These are phyloP conservation scores for Lota lota DNA, from an alignment of 2,113 vertebrate species.

Conservation along the genomic window DNA sequence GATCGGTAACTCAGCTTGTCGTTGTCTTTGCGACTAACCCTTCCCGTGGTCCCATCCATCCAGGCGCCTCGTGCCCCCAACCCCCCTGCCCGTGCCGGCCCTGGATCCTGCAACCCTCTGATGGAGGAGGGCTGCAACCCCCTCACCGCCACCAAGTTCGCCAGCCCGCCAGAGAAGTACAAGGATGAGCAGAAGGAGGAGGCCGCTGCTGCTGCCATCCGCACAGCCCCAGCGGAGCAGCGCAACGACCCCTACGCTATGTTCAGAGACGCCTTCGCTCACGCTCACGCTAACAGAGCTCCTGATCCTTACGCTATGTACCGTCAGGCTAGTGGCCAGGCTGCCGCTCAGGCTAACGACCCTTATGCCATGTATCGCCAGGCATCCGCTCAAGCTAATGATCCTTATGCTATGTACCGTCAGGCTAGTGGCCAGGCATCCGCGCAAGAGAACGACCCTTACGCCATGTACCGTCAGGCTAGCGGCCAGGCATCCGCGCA, in stretches of 20 bases:
- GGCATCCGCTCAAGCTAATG: not conserved
- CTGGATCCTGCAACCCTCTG: constrained; percentile 74
- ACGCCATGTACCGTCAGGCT: constrained; percentile 11
- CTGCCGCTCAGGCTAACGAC: not conserved
- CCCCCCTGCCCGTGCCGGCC: constrained; percentile 37
- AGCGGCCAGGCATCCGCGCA: constrained; percentile 8
- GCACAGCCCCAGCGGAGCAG: constrained; percentile 39
- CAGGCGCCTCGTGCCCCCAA: constrained; percentile 48
- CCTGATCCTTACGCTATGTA: constrained; percentile 42
- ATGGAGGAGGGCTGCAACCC: constrained; percentile 76
- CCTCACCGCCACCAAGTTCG: constrained; percentile 58
- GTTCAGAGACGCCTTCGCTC: constrained; percentile 53
- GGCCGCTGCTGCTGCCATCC: constrained; percentile 46
- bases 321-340: constrained; percentile 28
- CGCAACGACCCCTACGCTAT: constrained; percentile 56
- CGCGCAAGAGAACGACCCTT: constrained; percentile 26
- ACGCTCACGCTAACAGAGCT: constrained; percentile 46
- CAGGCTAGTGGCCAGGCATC: not conserved
- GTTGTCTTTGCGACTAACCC: not conserved
- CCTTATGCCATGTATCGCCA: constrained; percentile 19
- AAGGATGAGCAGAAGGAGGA: constrained; percentile 49
- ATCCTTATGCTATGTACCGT: constrained; percentile 15
- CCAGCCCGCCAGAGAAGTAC: constrained; percentile 46
- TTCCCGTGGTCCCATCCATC: not conserved
- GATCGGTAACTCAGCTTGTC: not conserved